Evolutionary conservation across 2,888 invertebrate species (phyloP), one percentile per base, ranked within the genome.

Genomic region (Digitonthophagus gazella): DNA sequence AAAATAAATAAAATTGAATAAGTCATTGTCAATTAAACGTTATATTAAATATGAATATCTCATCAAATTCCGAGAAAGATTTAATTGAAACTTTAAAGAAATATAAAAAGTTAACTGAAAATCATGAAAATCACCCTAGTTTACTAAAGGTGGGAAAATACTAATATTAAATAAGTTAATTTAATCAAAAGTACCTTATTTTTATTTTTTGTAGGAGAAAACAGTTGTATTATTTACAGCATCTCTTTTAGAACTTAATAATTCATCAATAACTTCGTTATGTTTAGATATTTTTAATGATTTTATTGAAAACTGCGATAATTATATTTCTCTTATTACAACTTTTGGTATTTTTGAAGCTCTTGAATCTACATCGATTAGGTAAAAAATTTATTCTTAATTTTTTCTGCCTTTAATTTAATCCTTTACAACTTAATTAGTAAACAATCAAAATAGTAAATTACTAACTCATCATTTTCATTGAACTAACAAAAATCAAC

Each of bases 291-390:
- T 78, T 67, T 65, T 79, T 15, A 76, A 77, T 66, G 74, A 76
- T 68, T 74, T 78, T 3, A 64, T 75, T 15, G 61, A 69, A 6
- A 78, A 78, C 65, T 73, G 76, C 44, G 69, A 71, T 11, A 69
- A 65, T 11, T 76, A 77, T 65, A 18, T 64, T n/a, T 63, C 67
- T 16, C 61, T 79, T 19, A 58, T 77, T 5, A 68, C 71, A 4
- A 78, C 75, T 2, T 79, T 78, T 69, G 79, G 78, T 4, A 71
- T 78, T 16, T 76, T 77, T 67, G 79, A 79, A 72, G 75, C 78
- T 16, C 58, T 79, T 65, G 78, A 78, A 74, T 72, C 75, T 5
- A 58, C 78, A 14, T 72, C 76, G 3, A 78, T 78, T 57, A 76
- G 74, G 71, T 73, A 44, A 15, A 8, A 44, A 15, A 58, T 44